Evolutionary conservation across 2,797 vertebrate species (phyloP).

Genomic region (Pipistrellus pipistrellus): DNA sequence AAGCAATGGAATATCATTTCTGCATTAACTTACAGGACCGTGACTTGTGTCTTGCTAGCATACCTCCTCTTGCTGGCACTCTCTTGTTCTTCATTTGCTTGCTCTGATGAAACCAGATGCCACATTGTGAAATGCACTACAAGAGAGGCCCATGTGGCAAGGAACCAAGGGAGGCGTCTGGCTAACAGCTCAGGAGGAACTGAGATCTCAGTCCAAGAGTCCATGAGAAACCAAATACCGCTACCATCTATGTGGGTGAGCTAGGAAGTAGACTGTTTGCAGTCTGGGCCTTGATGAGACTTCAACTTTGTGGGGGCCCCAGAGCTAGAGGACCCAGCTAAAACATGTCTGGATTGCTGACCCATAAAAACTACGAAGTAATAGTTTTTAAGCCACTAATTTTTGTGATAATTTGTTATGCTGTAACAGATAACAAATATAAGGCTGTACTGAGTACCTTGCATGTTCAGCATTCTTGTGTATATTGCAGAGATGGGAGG

Average conservation of each 20-base stretch:
- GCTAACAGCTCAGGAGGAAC: slow-evolving; percentile 4
- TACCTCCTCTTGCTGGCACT: background rate
- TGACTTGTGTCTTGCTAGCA: background rate
- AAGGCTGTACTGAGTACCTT: background rate
- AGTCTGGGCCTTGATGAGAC: background rate
- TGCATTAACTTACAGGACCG: background rate
- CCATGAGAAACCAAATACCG: background rate
- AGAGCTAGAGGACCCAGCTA: background rate
- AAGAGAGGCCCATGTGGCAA: background rate
- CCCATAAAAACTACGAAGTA: background rate
- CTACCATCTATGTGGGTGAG: background rate
- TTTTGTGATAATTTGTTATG: background rate
- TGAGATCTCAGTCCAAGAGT: background rate
- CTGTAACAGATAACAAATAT: background rate
- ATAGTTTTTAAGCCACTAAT: background rate
- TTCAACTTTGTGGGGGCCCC: background rate
- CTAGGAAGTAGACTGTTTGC: background rate
- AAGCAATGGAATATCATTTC: background rate
- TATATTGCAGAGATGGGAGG: background rate
- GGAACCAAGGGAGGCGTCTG: background rate
- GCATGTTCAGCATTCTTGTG: background rate
- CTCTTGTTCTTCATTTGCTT: background rate
- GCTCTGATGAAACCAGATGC: background rate
- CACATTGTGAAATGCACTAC: background rate
- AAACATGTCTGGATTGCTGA: background rate